Percentiles rank a stretch among this genome's conserved stretches.
phyloP scores from a whole-genome alignment of 2,888 invertebrate genomes.

The Ophion slaviceki region DNA sequence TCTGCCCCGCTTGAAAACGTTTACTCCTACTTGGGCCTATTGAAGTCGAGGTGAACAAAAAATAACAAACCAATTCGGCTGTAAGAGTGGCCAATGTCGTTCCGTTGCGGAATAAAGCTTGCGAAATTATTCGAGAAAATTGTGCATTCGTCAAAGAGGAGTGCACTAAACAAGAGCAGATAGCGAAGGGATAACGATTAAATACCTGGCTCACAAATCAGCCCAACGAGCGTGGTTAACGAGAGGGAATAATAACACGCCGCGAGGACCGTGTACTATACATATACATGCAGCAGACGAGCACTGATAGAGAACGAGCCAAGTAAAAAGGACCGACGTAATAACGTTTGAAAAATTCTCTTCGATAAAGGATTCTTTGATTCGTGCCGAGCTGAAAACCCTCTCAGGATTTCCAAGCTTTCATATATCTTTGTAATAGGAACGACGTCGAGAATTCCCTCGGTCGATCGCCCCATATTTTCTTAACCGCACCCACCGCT shows the following conservation, averaged over 20 bases:
- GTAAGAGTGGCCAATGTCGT: slow-evolving; percentile 10
- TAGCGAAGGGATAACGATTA: slow-evolving; percentile 34
- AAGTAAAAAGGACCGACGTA: slow-evolving; percentile 29
- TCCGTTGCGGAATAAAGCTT: background rate
- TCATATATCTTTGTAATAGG: slow-evolving; percentile 42
- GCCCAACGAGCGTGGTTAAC: slow-evolving; percentile 31
- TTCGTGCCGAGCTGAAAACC: slow-evolving; percentile 43
- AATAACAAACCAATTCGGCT: background rate
- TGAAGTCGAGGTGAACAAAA: background rate
- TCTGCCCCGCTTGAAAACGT: slow-evolving; percentile 14
- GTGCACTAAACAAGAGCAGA: background rate
- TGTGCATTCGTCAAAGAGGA: slow-evolving; percentile 34
- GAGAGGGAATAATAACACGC: slow-evolving; percentile 50
- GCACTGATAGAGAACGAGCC: slow-evolving; percentile 7
- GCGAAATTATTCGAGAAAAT: slow-evolving; percentile 40
- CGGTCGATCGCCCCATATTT: slow-evolving; percentile 55
- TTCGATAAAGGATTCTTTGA: slow-evolving; percentile 54
- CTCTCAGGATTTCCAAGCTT: slow-evolving; percentile 43
- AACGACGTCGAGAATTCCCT: slow-evolving; percentile 55
- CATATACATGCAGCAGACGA: slow-evolving; percentile 10
- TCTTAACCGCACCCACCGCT: slow-evolving; percentile 51
- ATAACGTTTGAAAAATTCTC: slow-evolving; percentile 58
- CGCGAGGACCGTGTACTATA: slow-evolving; percentile 1
- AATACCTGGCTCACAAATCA: slow-evolving; percentile 22
- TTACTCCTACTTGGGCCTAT: slow-evolving; percentile 15